phyloP scores from a whole-genome alignment of 30 jellyfish, hydroid and myxozoan species.

The Hydractinia symbiolongicarpus region DNA sequence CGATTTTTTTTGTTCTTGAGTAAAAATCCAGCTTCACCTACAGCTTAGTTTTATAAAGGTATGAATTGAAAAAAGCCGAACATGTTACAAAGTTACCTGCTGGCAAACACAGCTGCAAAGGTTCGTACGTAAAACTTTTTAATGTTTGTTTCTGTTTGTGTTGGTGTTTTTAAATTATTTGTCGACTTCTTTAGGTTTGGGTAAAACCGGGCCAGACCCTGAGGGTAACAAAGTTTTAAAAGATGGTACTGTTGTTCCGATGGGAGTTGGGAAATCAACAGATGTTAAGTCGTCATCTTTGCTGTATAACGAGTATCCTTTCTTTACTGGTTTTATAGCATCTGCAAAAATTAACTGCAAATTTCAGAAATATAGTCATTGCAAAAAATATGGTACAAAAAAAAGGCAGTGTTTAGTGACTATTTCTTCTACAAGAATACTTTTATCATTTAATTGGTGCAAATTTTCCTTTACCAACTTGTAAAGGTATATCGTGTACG shows the following conservation, averaged over 20 bases:
- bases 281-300: slow-evolving; percentile 22
- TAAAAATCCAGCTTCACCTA: too few species aligned
- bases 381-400: neutral
- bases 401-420: neutral
- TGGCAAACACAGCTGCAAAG: slow-evolving; percentile 95
- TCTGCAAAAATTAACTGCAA: too few species aligned
- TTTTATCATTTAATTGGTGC: neutral
- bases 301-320: slow-evolving; percentile 90
- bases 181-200: slow-evolving; percentile 44
- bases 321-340: neutral
- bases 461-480: neutral
- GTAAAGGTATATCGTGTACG: slow-evolving; percentile 79
- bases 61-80: slow-evolving; percentile 54
- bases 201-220: slow-evolving; percentile 86
- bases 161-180: neutral
- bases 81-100: slow-evolving; percentile 67
- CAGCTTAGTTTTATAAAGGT: slow-evolving; percentile 24
- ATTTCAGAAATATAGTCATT: too few species aligned
- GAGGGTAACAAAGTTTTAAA: slow-evolving; percentile 32
- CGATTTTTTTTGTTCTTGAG: too few species aligned
- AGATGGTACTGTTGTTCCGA: slow-evolving; percentile 75
- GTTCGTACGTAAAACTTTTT: slow-evolving; percentile 17
- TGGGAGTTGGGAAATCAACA: slow-evolving; percentile 48
- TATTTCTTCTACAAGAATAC: neutral
- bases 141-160: too few species aligned